Evolutionary conservation across 2,888 invertebrate genomes (phyloP), one percentile per base, ranked within the genome.

Genomic region (Philonicus albiceps): DNA sequence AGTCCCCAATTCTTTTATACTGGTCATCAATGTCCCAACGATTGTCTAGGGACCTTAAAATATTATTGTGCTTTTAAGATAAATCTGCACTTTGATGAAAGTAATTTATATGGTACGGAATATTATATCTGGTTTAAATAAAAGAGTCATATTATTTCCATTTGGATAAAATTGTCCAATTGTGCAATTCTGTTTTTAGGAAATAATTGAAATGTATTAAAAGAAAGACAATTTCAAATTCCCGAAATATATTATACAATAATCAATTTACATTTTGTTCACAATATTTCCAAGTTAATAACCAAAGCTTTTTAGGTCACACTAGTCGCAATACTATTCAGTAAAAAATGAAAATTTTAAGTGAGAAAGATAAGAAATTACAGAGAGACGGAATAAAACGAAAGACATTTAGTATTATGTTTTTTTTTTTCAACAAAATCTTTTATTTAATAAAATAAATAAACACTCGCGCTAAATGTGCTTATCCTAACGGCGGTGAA

Each of bases 401-500:
- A 43, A 64, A 55, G 1, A 64, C 64, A 8, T 22, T 64, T 64
- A 55, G 22, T 27, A n/a, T n/a, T n/a, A n/a, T 64, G 22, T 3
- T 22, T 64, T 22, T 8, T 55, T 5, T 22, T 22, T 22, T 8
- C 64, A 27, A 11, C 22, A 64, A 53, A 8, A 64, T 3, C 11
- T 27, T 64, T 27, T 11, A 64, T 11, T 27, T 27, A 11, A 64
- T 27, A 64, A 75, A 34, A 75, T 37, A 74, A 74, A 74, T 34
- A 74, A 74, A 34, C 31, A 34, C 19, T 37, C 74, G 34, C 74
- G 74, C 22, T 49, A 49, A 43, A 30, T 22, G 27, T 49, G 11
- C 31, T 49, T 30, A 55, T 2, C 53, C 87, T 89, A 89, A 49
- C 92, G 92, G 31, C 91, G 91, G 89, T 92, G 91, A 53, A 92